These are phyloP conservation scores for Drosophila seguyi DNA, from an alignment of 1,140 invertebrate genomes.

Conservation along the genomic window DNA sequence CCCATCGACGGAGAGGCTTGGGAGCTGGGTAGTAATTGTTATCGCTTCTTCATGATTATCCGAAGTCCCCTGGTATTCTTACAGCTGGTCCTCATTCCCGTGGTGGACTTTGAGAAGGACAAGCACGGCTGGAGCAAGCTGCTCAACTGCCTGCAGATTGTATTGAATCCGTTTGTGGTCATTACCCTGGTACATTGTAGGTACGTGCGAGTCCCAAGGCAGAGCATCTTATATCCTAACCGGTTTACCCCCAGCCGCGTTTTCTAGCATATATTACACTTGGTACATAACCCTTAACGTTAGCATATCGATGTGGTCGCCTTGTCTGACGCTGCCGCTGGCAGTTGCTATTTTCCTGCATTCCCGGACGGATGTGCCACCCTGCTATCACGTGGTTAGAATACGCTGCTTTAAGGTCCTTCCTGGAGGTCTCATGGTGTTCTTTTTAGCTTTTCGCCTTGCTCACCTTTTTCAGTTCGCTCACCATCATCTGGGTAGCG, in stretches of 20 bases:
- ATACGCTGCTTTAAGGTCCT: no score
- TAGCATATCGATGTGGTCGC: constrained; percentile 27
- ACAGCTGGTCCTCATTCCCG: constrained; percentile 35
- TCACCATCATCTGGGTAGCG: constrained; percentile 36
- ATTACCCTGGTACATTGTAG: constrained; percentile 32
- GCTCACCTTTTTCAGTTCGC: constrained; percentile 24
- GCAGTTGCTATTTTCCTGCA: constrained; percentile 37
- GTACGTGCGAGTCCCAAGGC: not conserved
- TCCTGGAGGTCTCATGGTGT: not conserved
- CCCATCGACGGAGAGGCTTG: constrained; percentile 34
- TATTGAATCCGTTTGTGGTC: constrained; percentile 41
- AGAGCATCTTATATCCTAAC: not conserved
- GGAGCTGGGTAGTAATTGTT: constrained; percentile 15
- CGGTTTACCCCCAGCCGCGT: constrained; percentile 8
- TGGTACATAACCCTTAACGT: constrained; percentile 21
- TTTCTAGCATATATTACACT: constrained; percentile 14
- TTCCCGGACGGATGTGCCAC: constrained; percentile 55
- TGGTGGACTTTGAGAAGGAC: constrained; percentile 43
- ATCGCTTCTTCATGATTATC: constrained; percentile 14
- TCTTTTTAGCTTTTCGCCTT: constrained; percentile 38
- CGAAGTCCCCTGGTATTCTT: constrained; percentile 29
- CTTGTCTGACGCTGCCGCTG: constrained; percentile 43
- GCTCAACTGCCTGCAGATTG: constrained; percentile 60
- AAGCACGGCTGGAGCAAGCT: constrained; percentile 70
- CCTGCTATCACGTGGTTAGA: constrained; percentile 48